Percentiles rank a stretch among this genome's conserved stretches.
Evolutionary conservation across 1,140 invertebrate species (phyloP).

Genomic region (Psix sp.): DNA sequence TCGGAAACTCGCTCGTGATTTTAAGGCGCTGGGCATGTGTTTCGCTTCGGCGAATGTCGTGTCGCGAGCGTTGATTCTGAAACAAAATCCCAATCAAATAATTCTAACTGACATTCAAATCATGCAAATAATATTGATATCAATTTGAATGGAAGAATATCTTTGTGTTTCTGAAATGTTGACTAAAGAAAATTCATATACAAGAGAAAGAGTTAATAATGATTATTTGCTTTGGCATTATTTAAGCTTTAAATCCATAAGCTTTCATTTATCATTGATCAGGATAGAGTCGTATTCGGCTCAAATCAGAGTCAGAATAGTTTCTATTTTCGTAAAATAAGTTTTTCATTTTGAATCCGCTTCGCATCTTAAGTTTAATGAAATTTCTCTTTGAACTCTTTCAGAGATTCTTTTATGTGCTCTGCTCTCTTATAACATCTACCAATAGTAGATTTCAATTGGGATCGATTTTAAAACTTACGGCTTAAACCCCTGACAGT

Average conservation of each 20-base stretch:
- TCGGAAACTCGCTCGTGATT: conserved; percentile 86
- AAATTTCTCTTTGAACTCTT: conserved; percentile 19
- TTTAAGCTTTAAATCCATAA: no score
- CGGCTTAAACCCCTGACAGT: conserved; percentile 6
- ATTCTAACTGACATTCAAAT: not conserved
- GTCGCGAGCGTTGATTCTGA: conserved; percentile 88
- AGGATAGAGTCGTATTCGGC: no score
- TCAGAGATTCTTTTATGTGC: conserved; percentile 27
- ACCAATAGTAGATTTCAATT: conserved; percentile 34
- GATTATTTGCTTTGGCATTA: no score
- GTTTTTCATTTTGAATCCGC: conserved; percentile 12
- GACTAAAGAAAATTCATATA: no score
- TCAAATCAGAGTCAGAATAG: conserved; percentile 4
- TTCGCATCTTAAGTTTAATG: conserved; percentile 20
- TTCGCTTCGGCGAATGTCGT: conserved; percentile 83
- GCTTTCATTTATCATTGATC: no score
- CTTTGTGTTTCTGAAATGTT: no score
- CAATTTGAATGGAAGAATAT: no score
- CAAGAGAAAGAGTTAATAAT: no score
- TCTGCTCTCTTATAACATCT: conserved; percentile 28
- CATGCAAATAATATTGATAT: no score
- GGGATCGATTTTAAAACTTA: conserved; percentile 32
- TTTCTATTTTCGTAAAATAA: conserved; percentile 19
- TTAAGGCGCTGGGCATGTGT: conserved; percentile 88
- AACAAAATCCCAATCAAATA: conserved; percentile 41